Conservation (phyloP, 2,888 invertebrate species). For the Pocota personata region DNA sequence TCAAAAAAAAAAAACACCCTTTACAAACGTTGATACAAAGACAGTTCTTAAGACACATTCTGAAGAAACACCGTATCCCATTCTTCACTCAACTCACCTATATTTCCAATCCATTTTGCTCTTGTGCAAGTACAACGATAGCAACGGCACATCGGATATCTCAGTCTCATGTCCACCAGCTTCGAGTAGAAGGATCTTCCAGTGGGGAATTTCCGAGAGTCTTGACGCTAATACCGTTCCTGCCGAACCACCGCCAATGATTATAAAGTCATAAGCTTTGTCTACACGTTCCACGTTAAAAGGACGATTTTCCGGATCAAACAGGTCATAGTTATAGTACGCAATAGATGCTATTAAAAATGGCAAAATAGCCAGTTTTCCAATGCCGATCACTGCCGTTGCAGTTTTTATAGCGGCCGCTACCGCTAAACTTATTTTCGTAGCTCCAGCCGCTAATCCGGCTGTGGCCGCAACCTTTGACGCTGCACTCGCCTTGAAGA, state of each 20-base stretch:
- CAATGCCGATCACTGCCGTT: slow-evolving; percentile 87
- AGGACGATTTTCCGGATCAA: slow-evolving; percentile 92
- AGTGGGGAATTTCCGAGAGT: slow-evolving; percentile 89
- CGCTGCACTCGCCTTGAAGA: slow-evolving; percentile 81
- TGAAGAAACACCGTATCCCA: no score
- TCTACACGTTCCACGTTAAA: slow-evolving; percentile 87
- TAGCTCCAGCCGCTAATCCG: slow-evolving; percentile 81
- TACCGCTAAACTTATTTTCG: slow-evolving; percentile 81
- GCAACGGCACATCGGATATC: slow-evolving; percentile 92
- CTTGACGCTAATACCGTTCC: slow-evolving; percentile 93
- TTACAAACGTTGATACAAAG: no score
- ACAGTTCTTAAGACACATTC: no score
- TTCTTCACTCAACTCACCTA: slow-evolving; percentile 84
- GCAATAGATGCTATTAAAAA: slow-evolving; percentile 89
- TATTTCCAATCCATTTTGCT: slow-evolving; percentile 96
- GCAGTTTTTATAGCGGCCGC: slow-evolving; percentile 89
- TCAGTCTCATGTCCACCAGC: slow-evolving; percentile 95
- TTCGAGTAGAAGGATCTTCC: slow-evolving; percentile 91
- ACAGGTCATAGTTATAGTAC: slow-evolving; percentile 92
- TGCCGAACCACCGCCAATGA: slow-evolving; percentile 93
- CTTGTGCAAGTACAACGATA: slow-evolving; percentile 94
- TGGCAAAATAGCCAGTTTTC: slow-evolving; percentile 90
- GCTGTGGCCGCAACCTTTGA: slow-evolving; percentile 79
- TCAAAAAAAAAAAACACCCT: no score
- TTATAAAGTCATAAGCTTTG: slow-evolving; percentile 91